Evolutionary conservation across 2,113 vertebrate genomes (phyloP).

Genomic region (Ochotona princeps): DNA sequence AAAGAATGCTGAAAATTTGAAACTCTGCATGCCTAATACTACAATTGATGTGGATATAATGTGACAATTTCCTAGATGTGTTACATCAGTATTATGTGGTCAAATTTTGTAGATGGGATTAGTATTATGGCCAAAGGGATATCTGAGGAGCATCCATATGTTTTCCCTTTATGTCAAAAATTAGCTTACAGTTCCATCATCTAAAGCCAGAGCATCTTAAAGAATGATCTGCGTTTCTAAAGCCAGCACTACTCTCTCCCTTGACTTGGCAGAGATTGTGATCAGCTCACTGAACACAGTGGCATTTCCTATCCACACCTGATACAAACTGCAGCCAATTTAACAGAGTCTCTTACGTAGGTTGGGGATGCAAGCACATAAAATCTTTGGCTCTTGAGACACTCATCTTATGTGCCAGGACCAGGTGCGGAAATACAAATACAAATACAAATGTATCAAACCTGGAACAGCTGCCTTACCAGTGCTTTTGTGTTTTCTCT

Average conservation of each 20-base stretch:
- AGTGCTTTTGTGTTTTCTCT: conserved; percentile 56
- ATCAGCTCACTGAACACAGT: conserved; percentile 65
- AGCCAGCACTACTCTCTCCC: conserved; percentile 22
- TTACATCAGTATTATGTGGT: conserved; percentile 42
- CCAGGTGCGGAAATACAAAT: conserved; percentile 70
- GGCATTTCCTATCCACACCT: conserved; percentile 66
- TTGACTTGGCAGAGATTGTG: conserved; percentile 21
- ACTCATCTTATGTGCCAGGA: conserved; percentile 52
- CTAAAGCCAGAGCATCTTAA: conserved; percentile 50
- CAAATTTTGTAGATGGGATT: conserved; percentile 22
- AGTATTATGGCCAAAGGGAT: conserved; percentile 42
- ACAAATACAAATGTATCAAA: conserved; percentile 55
- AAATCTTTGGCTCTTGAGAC: conserved; percentile 68
- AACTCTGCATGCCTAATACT: conserved; percentile 21
- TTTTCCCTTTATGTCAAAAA: conserved; percentile 58
- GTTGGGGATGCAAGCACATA: conserved; percentile 48
- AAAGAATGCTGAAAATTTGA: background rate
- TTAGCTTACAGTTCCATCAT: conserved; percentile 51
- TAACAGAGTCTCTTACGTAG: conserved; percentile 57
- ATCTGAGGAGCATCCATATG: conserved; percentile 20
- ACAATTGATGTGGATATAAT: conserved; percentile 10
- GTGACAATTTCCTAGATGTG: conserved; percentile 19
- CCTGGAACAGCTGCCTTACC: conserved; percentile 48
- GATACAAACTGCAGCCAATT: conserved; percentile 67
- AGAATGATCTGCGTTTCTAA: conserved; percentile 54